Conservation (phyloP, 2,113 vertebrate genomes). For the Psophia crepitans region DNA sequence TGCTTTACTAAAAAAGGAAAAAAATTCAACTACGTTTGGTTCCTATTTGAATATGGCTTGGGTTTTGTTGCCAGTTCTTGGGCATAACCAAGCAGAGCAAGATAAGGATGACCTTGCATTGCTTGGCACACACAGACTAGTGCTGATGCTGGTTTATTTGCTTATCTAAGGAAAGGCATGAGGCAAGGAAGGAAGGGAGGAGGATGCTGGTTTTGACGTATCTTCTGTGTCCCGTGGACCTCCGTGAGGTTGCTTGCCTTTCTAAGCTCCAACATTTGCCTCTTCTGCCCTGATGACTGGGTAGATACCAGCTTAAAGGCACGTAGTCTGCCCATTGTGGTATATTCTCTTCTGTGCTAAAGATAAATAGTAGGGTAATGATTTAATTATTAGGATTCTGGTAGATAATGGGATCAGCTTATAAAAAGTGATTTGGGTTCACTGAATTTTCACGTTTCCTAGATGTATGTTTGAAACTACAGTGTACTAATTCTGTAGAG, state of each 20-base stretch:
- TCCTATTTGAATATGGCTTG: not conserved
- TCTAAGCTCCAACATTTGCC: not conserved
- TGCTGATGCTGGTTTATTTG: not conserved
- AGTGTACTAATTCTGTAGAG: not conserved
- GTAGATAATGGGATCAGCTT: not conserved
- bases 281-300: not conserved
- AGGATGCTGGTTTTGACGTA: not conserved
- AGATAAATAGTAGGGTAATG: not conserved
- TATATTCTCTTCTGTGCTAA: not conserved
- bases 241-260: not conserved
- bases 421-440: not conserved
- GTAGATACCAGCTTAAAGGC: not conserved
- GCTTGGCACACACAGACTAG: not conserved
- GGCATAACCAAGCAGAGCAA: not conserved
- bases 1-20: not conserved
- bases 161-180: not conserved
- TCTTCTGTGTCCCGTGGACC: fast-evolving
- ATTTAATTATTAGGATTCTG: not conserved
- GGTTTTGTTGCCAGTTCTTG: not conserved
- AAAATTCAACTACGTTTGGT: not conserved
- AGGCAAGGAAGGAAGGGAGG: not conserved
- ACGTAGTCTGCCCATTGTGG: not conserved
- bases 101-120: not conserved
- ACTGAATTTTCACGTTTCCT: not conserved
- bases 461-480: not conserved